phyloP scores from a whole-genome alignment of 2,113 vertebrate species.

The Spea bombifrons region DNA sequence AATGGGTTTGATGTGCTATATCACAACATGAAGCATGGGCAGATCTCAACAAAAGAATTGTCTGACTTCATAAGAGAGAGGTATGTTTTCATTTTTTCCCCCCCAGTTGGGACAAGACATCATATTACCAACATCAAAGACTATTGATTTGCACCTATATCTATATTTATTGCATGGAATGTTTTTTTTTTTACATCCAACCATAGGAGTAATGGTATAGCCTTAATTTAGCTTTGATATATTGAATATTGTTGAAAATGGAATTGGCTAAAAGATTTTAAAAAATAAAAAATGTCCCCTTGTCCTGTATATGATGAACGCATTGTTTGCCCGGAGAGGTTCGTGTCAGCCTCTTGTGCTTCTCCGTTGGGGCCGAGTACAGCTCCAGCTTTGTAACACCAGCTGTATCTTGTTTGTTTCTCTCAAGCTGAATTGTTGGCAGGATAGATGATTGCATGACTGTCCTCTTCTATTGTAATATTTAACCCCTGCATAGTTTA shows the following conservation, averaged over 20 bases:
- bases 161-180: too few relatives aligned
- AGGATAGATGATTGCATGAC: constrained; percentile 13
- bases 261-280: too few relatives aligned
- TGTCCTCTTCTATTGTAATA: constrained; percentile 10
- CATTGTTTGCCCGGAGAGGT: background rate
- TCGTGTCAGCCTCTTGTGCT: constrained; percentile 18
- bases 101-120: background rate
- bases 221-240: too few relatives aligned
- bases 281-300: background rate
- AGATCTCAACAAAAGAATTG: constrained; percentile 93
- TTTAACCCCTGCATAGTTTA: constrained; percentile 15
- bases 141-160: too few relatives aligned
- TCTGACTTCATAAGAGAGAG: constrained; percentile 97
- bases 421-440: constrained; percentile 20
- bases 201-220: too few relatives aligned
- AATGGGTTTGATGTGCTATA: constrained; percentile 96
- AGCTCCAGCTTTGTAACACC: constrained; percentile 38
- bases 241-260: too few relatives aligned
- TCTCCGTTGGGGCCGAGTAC: constrained; percentile 18
- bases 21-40: constrained; percentile 97
- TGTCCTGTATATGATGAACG: background rate
- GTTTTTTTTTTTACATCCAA: too few relatives aligned
- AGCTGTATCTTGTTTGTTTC: constrained; percentile 40
- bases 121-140: too few relatives aligned
- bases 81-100: constrained; percentile 62